Percentiles rank a stretch among this genome's conserved stretches.
phyloP scores from a whole-genome alignment of 2,888 invertebrate species.

The Copidosoma aretas region DNA sequence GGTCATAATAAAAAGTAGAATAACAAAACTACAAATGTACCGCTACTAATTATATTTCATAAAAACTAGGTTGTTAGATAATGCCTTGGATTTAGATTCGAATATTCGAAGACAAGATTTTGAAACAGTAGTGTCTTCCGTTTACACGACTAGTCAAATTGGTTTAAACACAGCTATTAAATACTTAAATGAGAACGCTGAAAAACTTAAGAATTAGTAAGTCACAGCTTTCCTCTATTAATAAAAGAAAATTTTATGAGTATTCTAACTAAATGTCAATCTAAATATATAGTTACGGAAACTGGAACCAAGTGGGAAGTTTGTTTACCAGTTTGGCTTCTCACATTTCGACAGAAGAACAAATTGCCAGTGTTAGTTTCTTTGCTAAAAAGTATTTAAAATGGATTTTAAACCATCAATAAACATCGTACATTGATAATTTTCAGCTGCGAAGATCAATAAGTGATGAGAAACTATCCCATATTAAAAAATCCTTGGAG shows the following conservation, averaged over 20 bases:
- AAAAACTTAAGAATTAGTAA: slow-evolving; percentile 46
- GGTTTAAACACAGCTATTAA: slow-evolving; percentile 47
- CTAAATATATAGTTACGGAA: slow-evolving; percentile 43
- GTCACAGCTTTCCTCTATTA: slow-evolving; percentile 32
- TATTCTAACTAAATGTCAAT: not conserved
- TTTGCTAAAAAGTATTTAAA: slow-evolving; percentile 5
- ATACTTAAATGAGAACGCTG: slow-evolving; percentile 45
- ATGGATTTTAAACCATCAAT: too few relatives aligned
- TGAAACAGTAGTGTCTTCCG: slow-evolving; percentile 53
- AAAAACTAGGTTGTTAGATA: slow-evolving; percentile 41
- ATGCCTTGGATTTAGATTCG: slow-evolving; percentile 33
- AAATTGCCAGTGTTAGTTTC: slow-evolving; percentile 46
- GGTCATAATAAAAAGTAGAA: slow-evolving; percentile 40
- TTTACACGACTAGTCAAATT: slow-evolving; percentile 53
- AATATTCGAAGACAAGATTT: slow-evolving; percentile 59
- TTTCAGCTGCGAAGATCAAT: slow-evolving; percentile 44
- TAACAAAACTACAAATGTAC: not conserved
- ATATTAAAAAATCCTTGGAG: slow-evolving; percentile 8
- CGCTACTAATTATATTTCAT: not conserved
- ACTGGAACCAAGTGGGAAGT: slow-evolving; percentile 47
- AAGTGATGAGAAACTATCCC: not conserved
- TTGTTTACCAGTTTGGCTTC: slow-evolving; percentile 45
- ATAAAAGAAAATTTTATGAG: not conserved
- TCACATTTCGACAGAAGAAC: slow-evolving; percentile 41
- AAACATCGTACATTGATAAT: slow-evolving; percentile 10